Base-by-base conservation (phyloP, 2,797 vertebrate genomes). In the Emys orbicularis region DNA sequence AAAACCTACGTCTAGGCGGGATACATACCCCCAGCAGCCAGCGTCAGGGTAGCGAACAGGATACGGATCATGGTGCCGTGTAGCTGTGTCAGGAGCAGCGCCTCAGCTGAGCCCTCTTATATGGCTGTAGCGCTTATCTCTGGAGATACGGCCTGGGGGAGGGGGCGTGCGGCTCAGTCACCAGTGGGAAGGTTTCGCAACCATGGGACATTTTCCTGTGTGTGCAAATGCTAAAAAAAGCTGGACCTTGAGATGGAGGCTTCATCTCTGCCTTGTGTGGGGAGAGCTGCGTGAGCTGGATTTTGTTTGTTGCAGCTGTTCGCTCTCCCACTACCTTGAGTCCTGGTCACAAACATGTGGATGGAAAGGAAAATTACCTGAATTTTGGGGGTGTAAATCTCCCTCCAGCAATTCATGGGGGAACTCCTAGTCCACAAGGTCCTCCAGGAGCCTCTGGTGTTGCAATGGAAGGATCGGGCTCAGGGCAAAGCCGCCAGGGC, bases 21-120 rank as follows among this genome's bases (percentile, higher is more conserved):
- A 68, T 65, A 91, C 83, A 0, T 94, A 98, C 97, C 98, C 97
- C 92, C 94, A 86, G 97, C 77, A 86, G 97, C 95, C 97, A 98
- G 16, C 0, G 37, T 2, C 50, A 97, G 21, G 3, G 90, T 82
- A 3, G 91, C 29, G 0, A 97, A 41, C 25, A 98, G 82, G 19
- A 88, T 3, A 74, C 44, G 34, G 27, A 98, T 89, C 97, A 97
- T 97, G 92, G 16, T 90, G 89, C 81, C 0, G 0, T 54, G 8
- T 12, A 25, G 34, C 86, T 77, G 80, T 25, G 4, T 18, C 34
- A 68, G 81, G 54, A 74, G 49, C 21, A 15, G n/a, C 57, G 5
- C 13, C 15, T 27, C 65, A 16, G 7, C 19, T 2, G 0, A 44
- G 34, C 5, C 18, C 4, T 31, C 74, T 97, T 97, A 97, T 97